Percentiles rank a stretch among this genome's conserved stretches.
These are phyloP conservation scores for Amniataba percoides DNA, from an alignment of 2,797 vertebrate genomes.

Conservation along the genomic window DNA sequence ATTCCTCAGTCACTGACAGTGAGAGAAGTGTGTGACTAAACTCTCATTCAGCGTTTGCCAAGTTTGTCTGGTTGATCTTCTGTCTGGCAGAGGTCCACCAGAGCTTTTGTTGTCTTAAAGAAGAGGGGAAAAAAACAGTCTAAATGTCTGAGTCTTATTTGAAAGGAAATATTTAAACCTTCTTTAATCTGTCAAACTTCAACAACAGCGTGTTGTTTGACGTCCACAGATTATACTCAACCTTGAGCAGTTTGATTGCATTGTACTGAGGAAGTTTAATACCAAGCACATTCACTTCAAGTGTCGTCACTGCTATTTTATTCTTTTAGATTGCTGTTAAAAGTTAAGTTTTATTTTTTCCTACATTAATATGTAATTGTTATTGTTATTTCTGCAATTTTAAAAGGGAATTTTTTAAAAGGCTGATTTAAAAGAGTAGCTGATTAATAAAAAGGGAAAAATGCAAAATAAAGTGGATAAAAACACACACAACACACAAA, in stretches of 20 bases:
- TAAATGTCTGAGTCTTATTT: background rate
- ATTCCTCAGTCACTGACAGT: background rate
- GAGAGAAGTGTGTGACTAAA: background rate
- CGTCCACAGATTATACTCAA: background rate
- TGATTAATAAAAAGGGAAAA: background rate
- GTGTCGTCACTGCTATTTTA: background rate
- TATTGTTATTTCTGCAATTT: too few relatives aligned
- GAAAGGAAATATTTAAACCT: background rate
- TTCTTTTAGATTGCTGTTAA: background rate
- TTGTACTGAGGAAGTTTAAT: background rate
- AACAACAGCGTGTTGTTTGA: background rate
- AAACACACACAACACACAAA: too few relatives aligned
- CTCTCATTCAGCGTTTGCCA: background rate
- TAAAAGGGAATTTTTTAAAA: too few relatives aligned
- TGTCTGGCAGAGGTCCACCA: background rate
- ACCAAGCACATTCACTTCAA: background rate
- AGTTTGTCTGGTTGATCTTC: constrained; percentile 5
- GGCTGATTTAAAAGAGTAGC: background rate
- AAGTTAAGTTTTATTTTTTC: background rate
- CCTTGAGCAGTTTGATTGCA: background rate
- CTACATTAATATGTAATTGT: background rate
- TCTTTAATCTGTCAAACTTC: background rate
- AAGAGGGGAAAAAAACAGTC: background rate
- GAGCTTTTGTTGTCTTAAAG: constrained; percentile 6
- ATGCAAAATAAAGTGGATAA: background rate